Evolutionary conservation across 1,140 invertebrate genomes (phyloP).

Genomic region (Lutraria rhynchaena): DNA sequence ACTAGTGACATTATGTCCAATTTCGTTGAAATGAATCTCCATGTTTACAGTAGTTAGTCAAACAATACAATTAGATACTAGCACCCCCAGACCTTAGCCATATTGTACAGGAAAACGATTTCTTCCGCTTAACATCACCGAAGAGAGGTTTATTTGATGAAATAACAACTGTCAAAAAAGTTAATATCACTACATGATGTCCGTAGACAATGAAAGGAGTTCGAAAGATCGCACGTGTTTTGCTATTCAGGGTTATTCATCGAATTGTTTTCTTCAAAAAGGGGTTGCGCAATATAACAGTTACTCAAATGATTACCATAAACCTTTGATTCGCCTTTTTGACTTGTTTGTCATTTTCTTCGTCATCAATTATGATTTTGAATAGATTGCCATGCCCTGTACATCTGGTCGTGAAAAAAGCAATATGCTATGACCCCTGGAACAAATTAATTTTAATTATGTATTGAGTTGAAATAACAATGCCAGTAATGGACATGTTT

Average conservation of each 20-base stretch:
- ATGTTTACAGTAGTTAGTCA: too few relatives aligned
- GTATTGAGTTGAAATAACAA: background rate
- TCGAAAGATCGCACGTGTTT: slow-evolving; percentile 46
- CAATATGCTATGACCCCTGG: slow-evolving; percentile 49
- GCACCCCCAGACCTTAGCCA: background rate
- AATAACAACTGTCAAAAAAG: slow-evolving; percentile 56
- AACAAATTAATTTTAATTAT: slow-evolving; percentile 55
- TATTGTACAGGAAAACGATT: slow-evolving; percentile 21
- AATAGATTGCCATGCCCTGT: slow-evolving; percentile 52
- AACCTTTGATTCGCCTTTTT: slow-evolving; percentile 49
- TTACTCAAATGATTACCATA: slow-evolving; percentile 43
- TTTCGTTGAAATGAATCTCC: too few relatives aligned
- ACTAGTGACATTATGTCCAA: too few relatives aligned
- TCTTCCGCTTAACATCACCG: slow-evolving; percentile 29
- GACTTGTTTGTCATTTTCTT: slow-evolving; percentile 49
- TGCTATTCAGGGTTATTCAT: slow-evolving; percentile 51
- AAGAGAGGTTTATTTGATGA: slow-evolving; percentile 36
- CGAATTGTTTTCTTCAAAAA: slow-evolving; percentile 45
- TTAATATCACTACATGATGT: slow-evolving; percentile 51
- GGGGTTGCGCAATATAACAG: slow-evolving; percentile 58
- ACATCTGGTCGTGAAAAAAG: slow-evolving; percentile 55
- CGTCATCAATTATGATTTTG: slow-evolving; percentile 25
- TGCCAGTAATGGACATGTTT: too few relatives aligned
- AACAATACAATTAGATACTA: too few relatives aligned
- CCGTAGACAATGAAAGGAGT: slow-evolving; percentile 40